Evolutionary conservation across 2,797 vertebrate species (phyloP).

Genomic region (Eidolon dupreanum): DNA sequence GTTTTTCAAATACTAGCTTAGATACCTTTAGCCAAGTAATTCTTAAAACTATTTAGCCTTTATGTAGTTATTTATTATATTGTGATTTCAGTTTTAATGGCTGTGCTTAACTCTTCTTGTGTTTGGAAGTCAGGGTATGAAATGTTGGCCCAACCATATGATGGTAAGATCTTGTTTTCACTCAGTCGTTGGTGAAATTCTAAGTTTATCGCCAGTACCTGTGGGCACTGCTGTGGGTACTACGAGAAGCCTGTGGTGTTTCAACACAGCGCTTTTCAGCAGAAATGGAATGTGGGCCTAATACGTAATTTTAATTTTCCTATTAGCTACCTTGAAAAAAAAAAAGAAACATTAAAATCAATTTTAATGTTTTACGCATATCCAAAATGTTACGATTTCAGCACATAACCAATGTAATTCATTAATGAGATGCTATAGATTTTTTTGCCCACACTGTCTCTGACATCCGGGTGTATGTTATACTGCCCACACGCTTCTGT

Average conservation of each 20-base stretch:
- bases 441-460: not conserved
- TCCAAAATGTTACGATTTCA: not conserved
- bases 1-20: not conserved
- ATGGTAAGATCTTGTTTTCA: not conserved
- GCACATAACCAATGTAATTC: fast-evolving
- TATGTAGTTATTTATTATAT: not conserved
- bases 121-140: not conserved
- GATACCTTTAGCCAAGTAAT: not conserved
- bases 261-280: not conserved
- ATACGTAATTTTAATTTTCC: not conserved
- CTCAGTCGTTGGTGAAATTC: not conserved
- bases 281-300: not conserved
- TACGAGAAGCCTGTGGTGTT: not conserved
- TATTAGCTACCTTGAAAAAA: not conserved
- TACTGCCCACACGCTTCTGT: fast-evolving
- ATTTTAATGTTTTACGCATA: not conserved
- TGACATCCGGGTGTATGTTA: not conserved
- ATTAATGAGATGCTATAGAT: fast-evolving
- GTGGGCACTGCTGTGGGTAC: not conserved
- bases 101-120: not conserved
- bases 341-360: too few species aligned
- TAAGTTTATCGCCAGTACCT: not conserved
- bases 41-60: not conserved
- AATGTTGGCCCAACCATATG: too few species aligned
- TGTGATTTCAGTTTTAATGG: not conserved